These are phyloP conservation scores for Coelopa frigida DNA, from an alignment of 1,140 invertebrate genomes.

Conservation along the genomic window DNA sequence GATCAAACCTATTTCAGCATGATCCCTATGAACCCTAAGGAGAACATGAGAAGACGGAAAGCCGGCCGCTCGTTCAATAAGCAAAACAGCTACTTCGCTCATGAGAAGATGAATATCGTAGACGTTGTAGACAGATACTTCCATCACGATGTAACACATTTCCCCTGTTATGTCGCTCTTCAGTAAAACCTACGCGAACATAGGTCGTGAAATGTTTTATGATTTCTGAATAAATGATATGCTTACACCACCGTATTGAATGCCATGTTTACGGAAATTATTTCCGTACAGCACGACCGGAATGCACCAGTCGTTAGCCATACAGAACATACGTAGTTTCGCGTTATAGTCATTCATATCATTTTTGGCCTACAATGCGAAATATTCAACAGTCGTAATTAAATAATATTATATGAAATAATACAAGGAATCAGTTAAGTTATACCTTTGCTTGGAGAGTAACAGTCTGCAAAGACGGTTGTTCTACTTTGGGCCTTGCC, in stretches of 20 bases:
- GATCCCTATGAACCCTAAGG: too few species aligned
- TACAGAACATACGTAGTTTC: conserved; percentile 12
- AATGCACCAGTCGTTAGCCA: conserved; percentile 16
- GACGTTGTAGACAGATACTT: conserved; percentile 1
- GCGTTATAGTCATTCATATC: conserved; percentile 12
- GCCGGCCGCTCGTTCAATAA: conserved; percentile 8
- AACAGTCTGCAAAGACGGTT: neutral
- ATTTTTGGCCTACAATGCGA: too few species aligned
- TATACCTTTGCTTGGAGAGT: neutral
- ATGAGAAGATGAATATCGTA: conserved; percentile 14
- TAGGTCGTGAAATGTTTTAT: neutral
- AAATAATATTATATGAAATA: too few species aligned
- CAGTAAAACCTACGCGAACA: conserved; percentile 5
- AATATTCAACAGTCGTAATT: too few species aligned
- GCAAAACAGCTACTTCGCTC: conserved; percentile 11
- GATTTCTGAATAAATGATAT: neutral
- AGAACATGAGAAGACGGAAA: conserved; percentile 5
- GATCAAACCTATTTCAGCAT: too few species aligned
- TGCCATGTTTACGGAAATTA: neutral
- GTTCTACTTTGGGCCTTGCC: conserved; percentile 8
- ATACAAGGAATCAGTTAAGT: too few species aligned
- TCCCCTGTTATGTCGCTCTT: conserved; percentile 2
- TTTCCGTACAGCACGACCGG: conserved; percentile 13
- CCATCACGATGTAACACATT: conserved; percentile 6
- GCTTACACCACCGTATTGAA: conserved; percentile 16